phyloP scores from a whole-genome alignment of 2,113 vertebrate genomes.

The Rhinoderma darwinii region DNA sequence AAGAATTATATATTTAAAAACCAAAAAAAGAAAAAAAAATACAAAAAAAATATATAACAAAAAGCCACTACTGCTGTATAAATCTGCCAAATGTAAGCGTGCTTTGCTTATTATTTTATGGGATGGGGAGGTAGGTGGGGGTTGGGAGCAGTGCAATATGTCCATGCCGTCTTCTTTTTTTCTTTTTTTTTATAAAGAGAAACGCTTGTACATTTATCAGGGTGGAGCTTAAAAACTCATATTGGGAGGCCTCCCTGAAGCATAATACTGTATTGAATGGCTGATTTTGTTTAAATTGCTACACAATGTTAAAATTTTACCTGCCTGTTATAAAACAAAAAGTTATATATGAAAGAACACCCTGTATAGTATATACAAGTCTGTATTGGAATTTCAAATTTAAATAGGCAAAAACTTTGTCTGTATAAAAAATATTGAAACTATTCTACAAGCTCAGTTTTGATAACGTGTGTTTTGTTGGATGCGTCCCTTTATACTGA shows the following conservation, averaged over 20 bases:
- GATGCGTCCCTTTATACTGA: neutral
- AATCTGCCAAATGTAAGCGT: conserved; percentile 56
- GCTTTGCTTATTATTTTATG: conserved; percentile 57
- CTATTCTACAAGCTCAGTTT: conserved; percentile 55
- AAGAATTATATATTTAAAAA: conserved; percentile 63
- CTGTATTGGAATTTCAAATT: conserved; percentile 58
- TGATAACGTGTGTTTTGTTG: conserved; percentile 51
- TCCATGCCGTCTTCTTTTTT: conserved; percentile 44
- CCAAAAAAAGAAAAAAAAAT: conserved; percentile 37
- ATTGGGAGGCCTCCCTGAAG: conserved; percentile 55
- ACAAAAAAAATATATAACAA: conserved; percentile 32
- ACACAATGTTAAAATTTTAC: conserved; percentile 55
- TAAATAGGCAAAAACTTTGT: conserved; percentile 57
- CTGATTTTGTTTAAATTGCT: conserved; percentile 60
- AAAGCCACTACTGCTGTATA: conserved; percentile 60
- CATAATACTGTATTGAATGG: conserved; percentile 60
- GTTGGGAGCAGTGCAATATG: conserved; percentile 57
- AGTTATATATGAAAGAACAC: conserved; percentile 59
- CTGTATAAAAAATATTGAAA: conserved; percentile 52
- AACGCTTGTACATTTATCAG: conserved; percentile 42
- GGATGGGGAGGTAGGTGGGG: conserved; percentile 46
- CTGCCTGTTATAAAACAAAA: conserved; percentile 56
- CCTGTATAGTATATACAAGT: conserved; percentile 58
- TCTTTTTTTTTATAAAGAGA: conserved; percentile 45
- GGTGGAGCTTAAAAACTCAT: conserved; percentile 32